Evolutionary conservation across 2,113 vertebrate genomes (phyloP), one percentile per base, ranked within the genome.

Genomic region (Fukomys damarensis): DNA sequence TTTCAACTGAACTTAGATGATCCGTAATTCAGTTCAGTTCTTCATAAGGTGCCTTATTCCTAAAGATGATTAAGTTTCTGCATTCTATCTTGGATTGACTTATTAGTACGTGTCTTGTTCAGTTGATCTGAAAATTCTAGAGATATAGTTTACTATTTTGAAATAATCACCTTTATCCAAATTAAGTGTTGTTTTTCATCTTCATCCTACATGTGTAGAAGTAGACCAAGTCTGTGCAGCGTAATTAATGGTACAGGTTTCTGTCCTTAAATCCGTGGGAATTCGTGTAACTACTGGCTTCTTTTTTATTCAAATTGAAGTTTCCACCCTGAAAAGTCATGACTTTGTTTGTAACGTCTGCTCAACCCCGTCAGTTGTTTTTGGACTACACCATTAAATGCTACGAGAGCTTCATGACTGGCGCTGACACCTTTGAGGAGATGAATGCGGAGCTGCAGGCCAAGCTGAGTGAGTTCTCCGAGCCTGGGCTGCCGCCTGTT

Each of bases 331-430:
- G 80, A 89, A 96, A 65, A 96, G 58, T 86, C 46, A 35, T 86
- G 26, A 46, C 59, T 90, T 86, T 93, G n/a, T 95, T 92, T 95
- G 85, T 86, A 54, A 93, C 97, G 54, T 74, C 87, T 97, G 63
- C 61, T 5, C n/a, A 56, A 89, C 49, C 95, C 43, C 93, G 58
- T 96, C 97, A 99, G 99, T 98, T 99, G 56, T 99, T 99, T 96
- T 70, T 99, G 94, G 99, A 99, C 58, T 99, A 99, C 84, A 98
- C 98, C 49, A 97, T 98, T 82, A 99, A 99, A 82, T 99, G 99
- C 84, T 99, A 99, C 79, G 98, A 98, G 35, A 99, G 99, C 86
- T 99, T 99, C 97, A 99, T 99, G 99, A 98, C 98, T 86, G 99
- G 99, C 8, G 97, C 98, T 0, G 99, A 99, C 97, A 99, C 98